These are phyloP conservation scores for Latheticus oryzae DNA, from an alignment of 2,888 invertebrate genomes.

Conservation along the genomic window DNA sequence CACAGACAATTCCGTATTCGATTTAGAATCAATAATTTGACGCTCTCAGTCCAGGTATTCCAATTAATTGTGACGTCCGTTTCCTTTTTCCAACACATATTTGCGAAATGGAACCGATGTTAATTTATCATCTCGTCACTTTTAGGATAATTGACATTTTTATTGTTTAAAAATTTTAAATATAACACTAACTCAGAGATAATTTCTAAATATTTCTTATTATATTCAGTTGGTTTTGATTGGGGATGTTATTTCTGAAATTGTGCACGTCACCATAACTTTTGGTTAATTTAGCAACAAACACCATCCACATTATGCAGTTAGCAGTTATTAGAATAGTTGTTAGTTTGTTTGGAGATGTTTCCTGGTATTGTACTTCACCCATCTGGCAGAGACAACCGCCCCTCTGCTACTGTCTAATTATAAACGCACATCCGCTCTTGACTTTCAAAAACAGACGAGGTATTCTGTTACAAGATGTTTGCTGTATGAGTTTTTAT, in stretches of 20 bases:
- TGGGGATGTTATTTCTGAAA: slow-evolving; percentile 21
- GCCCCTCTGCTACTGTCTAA: slow-evolving; percentile 44
- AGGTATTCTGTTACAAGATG: too few species aligned
- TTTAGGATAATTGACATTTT: slow-evolving; percentile 7
- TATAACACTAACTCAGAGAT: too few species aligned
- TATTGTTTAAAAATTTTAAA: too few species aligned
- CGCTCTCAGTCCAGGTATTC: slow-evolving; percentile 22
- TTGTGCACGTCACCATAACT: slow-evolving; percentile 30
- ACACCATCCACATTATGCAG: slow-evolving; percentile 37
- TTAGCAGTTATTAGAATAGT: slow-evolving; percentile 40
- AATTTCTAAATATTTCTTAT: too few species aligned
- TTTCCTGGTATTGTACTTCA: slow-evolving; percentile 43
- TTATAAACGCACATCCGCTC: slow-evolving; percentile 51
- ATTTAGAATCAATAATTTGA: slow-evolving; percentile 28
- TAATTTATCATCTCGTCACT: slow-evolving; percentile 24
- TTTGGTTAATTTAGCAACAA: slow-evolving; percentile 36
- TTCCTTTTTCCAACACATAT: slow-evolving; percentile 8
- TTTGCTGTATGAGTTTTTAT: too few species aligned
- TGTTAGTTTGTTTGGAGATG: slow-evolving; percentile 44
- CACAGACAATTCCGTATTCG: slow-evolving; percentile 32
- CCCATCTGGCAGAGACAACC: slow-evolving; percentile 40
- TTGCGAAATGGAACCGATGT: slow-evolving; percentile 12
- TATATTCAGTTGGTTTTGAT: slow-evolving; percentile 17
- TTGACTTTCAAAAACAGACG: slow-evolving; percentile 41
- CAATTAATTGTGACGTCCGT: slow-evolving; percentile 24